A percentile compares a stretch with the other conserved stretches of the same genome.
phyloP scores from a whole-genome alignment of 2,888 invertebrate species.

The Caenorhabditis angaria region DNA sequence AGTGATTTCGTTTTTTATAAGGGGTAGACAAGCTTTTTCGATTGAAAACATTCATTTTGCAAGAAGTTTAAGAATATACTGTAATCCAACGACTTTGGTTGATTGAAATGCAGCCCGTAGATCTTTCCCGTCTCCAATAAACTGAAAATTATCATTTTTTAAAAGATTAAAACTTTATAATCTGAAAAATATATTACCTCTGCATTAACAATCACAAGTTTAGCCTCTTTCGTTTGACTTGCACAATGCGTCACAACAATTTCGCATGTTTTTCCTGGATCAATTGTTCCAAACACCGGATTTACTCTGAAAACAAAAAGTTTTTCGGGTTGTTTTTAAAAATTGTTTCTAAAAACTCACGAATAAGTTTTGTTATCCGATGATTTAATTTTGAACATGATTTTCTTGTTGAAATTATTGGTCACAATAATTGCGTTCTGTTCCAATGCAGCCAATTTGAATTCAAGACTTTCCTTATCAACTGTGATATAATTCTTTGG shows the following conservation, averaged over 20 bases:
- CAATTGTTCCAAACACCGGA: conserved; percentile 28
- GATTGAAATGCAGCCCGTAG: too few relatives aligned
- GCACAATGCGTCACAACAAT: conserved; percentile 19
- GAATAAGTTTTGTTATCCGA: conserved; percentile 20
- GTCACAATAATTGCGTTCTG: conserved; percentile 13
- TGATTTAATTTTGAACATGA: conserved; percentile 29
- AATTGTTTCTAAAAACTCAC: conserved; percentile 4
- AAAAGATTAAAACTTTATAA: too few relatives aligned
- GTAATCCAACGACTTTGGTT: too few relatives aligned
- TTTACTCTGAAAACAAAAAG: conserved; percentile 7
- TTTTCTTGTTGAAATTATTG: conserved; percentile 19
- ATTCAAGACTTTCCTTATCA: conserved; percentile 13
- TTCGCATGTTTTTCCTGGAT: conserved; percentile 24
- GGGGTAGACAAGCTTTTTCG: too few relatives aligned
- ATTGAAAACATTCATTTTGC: too few relatives aligned
- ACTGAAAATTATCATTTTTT: background rate
- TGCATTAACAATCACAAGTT: conserved; percentile 7
- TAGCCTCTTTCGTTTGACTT: conserved; percentile 18
- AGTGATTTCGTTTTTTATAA: too few relatives aligned
- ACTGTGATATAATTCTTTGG: conserved; percentile 14
- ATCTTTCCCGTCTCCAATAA: background rate
- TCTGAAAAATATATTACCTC: background rate
- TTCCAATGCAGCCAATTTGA: conserved; percentile 7
- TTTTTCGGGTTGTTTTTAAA: background rate
- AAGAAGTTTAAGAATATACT: too few relatives aligned